Evolutionary conservation across 2,888 invertebrate species (phyloP), one percentile per base, ranked within the genome.

Genomic region (Amorpha juglandis): DNA sequence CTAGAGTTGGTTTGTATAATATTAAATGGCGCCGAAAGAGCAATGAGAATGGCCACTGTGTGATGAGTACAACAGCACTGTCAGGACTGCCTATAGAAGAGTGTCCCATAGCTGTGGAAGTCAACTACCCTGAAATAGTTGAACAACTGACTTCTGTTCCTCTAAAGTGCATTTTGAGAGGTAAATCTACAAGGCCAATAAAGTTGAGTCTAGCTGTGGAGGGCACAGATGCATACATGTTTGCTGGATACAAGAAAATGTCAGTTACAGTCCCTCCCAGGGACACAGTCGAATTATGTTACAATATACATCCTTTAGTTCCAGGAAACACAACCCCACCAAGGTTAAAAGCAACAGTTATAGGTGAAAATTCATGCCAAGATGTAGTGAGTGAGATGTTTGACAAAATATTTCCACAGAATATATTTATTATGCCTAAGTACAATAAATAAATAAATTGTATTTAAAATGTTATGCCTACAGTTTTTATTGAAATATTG

Each of bases 161-260:
- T n/a, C 91, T 96, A 11, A 94, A 94, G 64, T 97, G 97, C 82
- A 94, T 94, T 71, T 89, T 98, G 66, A 94, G 94, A 79, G 98
- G 98, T 80, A 95, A 96, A 74, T 96, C 96, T 0, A 93, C 94
- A 62, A 95, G 94, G 68, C 95, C 97, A 50, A 94, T 97, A 67
- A 95, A 97, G 69, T 90, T 98, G 47, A 95, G 95, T 75, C 89
- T 97, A 50, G 95, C 94, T 64, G 96, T 98, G 90, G 97, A 98
- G 76, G 95, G 96, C 8, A 97, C 96, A 68, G 98, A 99, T 85
- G 97, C 97, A 51, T 99, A 99, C 85, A 98, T 99, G 97, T 98
- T 98, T 90, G 96, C 98, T 69, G 99, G 99, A 1, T 98, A 98
- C 81, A 98, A 98, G 90, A 97, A 98, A 94, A 96, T 94, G 73